These are phyloP conservation scores for Lasioglossum villosulum DNA, from an alignment of 2,888 invertebrate species.

Conservation along the genomic window DNA sequence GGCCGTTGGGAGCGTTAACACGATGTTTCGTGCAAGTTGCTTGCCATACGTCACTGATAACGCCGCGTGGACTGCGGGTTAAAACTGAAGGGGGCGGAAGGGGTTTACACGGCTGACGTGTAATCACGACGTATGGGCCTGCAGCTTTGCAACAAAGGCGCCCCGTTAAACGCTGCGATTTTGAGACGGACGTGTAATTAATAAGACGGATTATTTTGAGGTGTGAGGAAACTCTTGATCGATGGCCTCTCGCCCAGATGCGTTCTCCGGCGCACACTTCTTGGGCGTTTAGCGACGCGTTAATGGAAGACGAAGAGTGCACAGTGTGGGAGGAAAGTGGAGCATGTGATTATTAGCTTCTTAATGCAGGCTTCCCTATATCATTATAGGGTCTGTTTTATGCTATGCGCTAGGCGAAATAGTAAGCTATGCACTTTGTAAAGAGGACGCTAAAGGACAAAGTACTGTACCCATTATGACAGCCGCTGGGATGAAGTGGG, in stretches of 20 bases:
- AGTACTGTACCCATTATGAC: not conserved
- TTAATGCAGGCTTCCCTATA: not conserved
- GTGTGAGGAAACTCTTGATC: slow-evolving; percentile 7
- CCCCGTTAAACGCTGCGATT: slow-evolving; percentile 14
- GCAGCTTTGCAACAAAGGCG: slow-evolving; percentile 20
- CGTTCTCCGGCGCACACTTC: not conserved
- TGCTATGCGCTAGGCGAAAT: not conserved
- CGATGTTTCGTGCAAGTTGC: slow-evolving; percentile 53
- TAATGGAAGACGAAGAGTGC: slow-evolving; percentile 6
- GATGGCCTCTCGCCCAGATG: not conserved
- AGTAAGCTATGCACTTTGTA: not conserved
- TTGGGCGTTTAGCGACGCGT: slow-evolving; percentile 6
- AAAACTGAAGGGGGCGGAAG: slow-evolving; percentile 33
- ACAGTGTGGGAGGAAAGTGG: not conserved
- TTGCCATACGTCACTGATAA: slow-evolving; percentile 43
- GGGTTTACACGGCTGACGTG: slow-evolving; percentile 28
- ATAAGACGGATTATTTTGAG: slow-evolving; percentile 25
- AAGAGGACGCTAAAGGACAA: not conserved
- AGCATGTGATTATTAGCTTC: slow-evolving; percentile 11
- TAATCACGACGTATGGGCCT: slow-evolving; percentile 23
- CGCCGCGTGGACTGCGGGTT: slow-evolving; percentile 36
- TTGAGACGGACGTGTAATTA: slow-evolving; percentile 30
- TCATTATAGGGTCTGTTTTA: not conserved
- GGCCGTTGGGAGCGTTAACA: slow-evolving; percentile 36
- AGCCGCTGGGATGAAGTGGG: not conserved